phyloP scores from a whole-genome alignment of 2,797 vertebrate genomes.

The Phataginus tetradactyla region DNA sequence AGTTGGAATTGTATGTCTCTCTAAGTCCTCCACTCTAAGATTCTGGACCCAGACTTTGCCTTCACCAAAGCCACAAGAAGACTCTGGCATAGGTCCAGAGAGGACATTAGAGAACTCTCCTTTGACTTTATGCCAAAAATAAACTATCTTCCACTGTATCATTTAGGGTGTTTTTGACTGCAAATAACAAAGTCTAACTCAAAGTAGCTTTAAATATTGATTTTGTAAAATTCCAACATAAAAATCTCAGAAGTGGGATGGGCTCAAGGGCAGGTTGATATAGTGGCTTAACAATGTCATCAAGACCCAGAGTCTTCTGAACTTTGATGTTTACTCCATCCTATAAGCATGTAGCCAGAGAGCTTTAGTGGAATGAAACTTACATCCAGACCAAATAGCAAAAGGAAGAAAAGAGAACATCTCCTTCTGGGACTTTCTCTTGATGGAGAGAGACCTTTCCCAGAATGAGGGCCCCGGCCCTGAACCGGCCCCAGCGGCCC shows the following conservation, averaged over 20 bases:
- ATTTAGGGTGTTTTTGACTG: background rate
- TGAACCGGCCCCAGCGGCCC: background rate
- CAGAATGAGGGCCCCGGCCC: background rate
- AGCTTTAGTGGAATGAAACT: background rate
- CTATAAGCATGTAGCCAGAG: background rate
- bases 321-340: background rate
- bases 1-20: background rate
- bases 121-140: background rate
- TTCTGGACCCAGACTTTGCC: background rate
- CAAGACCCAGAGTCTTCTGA: background rate
- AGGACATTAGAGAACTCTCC: background rate
- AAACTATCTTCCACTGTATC: background rate
- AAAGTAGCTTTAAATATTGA: background rate
- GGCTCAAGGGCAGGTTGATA: background rate
- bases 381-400: background rate
- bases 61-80: background rate
- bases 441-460: background rate
- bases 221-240: background rate
- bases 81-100: background rate
- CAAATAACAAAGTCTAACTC: constrained; percentile 20
- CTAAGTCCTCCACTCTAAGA: background rate
- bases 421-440: background rate
- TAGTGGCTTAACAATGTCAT: background rate
- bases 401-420: background rate
- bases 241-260: background rate